A percentile compares a stretch with the other conserved stretches of the same genome.
phyloP scores from a whole-genome alignment of 2,888 invertebrate species.

The Melolontha melolontha region DNA sequence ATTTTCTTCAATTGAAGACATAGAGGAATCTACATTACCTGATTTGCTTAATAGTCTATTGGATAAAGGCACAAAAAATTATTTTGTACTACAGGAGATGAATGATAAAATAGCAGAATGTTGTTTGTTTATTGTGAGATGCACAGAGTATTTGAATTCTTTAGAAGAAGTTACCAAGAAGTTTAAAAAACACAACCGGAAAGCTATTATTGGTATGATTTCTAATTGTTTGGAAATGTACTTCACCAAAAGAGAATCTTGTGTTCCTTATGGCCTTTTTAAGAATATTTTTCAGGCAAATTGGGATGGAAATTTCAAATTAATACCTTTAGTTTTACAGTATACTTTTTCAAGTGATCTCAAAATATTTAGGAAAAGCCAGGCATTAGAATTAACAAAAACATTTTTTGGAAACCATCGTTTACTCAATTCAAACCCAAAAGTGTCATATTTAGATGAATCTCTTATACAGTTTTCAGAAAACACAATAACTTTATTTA shows the following conservation, averaged over 20 bases:
- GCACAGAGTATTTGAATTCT: constrained; percentile 69
- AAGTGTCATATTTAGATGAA: constrained; percentile 60
- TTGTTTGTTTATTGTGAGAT: constrained; percentile 74
- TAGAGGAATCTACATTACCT: constrained; percentile 68
- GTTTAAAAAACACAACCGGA: constrained; percentile 59
- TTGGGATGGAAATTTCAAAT: constrained; percentile 74
- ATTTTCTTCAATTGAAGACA: constrained; percentile 70
- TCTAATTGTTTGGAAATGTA: constrained; percentile 70
- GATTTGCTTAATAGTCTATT: constrained; percentile 71
- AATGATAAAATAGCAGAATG: constrained; percentile 74
- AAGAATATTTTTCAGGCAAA: constrained; percentile 73
- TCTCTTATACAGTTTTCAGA: constrained; percentile 68
- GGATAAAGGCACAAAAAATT: constrained; percentile 74
- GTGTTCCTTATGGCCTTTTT: constrained; percentile 75
- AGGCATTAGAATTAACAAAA: constrained; percentile 75
- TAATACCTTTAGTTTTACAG: constrained; percentile 71
- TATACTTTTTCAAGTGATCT: constrained; percentile 72
- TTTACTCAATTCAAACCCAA: constrained; percentile 61
- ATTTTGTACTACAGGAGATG: constrained; percentile 75
- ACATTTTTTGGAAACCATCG: constrained; percentile 74
- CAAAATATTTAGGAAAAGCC: constrained; percentile 75
- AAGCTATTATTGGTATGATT: constrained; percentile 67
- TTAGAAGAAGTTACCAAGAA: constrained; percentile 63
- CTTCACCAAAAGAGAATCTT: constrained; percentile 74
- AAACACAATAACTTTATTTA: constrained; percentile 64